phyloP scores from a whole-genome alignment of 2,113 vertebrate species.

The Pantherophis guttatus region DNA sequence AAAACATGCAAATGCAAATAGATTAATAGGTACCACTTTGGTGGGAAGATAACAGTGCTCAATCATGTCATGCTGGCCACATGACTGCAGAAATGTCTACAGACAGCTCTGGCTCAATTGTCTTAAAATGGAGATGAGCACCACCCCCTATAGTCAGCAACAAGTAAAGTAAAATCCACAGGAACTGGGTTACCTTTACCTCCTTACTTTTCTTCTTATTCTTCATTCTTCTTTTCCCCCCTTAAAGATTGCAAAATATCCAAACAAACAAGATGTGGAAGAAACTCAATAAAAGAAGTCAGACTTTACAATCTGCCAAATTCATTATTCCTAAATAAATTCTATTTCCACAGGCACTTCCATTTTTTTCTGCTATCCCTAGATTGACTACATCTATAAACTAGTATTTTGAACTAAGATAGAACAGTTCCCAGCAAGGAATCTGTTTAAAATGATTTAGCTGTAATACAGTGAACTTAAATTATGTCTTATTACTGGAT shows the following conservation, averaged over 20 bases:
- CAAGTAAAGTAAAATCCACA: background rate
- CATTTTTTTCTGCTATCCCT: background rate
- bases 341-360: background rate
- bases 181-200: background rate
- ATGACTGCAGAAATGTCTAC: background rate
- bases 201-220: background rate
- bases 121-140: background rate
- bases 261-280: background rate
- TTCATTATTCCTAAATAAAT: background rate
- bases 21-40: background rate
- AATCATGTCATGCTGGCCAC: background rate
- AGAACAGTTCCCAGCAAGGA: background rate
- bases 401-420: background rate
- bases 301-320: background rate
- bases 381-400: background rate
- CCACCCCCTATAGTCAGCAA: background rate
- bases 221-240: background rate
- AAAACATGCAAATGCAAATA: no score
- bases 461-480: background rate
- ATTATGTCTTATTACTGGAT: background rate
- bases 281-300: background rate
- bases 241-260: background rate
- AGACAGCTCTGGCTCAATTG: background rate
- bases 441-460: background rate
- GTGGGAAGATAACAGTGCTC: background rate